Base-by-base conservation (phyloP, 2,113 vertebrate genomes). In the Bagarius yarrelli region DNA sequence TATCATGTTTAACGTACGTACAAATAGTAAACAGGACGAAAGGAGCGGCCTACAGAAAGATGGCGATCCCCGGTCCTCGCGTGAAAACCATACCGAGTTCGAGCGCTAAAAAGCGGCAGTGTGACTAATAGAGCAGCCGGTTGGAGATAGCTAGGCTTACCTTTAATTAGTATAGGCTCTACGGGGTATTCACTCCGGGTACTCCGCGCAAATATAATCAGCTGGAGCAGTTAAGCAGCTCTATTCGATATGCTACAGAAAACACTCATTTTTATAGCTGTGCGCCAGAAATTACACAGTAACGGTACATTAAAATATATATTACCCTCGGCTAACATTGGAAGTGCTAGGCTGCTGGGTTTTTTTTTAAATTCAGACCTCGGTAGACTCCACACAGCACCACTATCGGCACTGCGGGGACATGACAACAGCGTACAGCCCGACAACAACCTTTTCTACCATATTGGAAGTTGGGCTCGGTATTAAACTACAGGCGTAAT, bases 351-450 rank as follows among this genome's bases (percentile, higher is more conserved):
- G 94, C 96, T 95, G 95, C 95, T 94, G 94, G 92, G 93, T 93
- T 94, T 94, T 91, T 81, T 94, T 91, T 81, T 76, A 90, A 88
- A 94, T 94, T 93, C 91, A 90, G 93, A 92, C 91, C 93, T 93
- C 92, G 88, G 94, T 94, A 92, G 94, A 95, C 94, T 98, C 95
- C 96, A 92, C 93, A 98, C 95, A 98, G 97, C 96, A 97, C 97
- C 96, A 97, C 97, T 98, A 98, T 95, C 94, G 97, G 97, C 97
- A 95, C 97, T 89, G 94, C 91, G 95, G 94, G 94, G 96, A 98
- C 97, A 99, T 97, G 96, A 94, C 97, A 98, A 94, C 95, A 94
- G 90, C 87, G 91, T 89, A 91, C 93, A 93, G 92, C 90, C 92
- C 94, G 96, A 98, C 96, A 94, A 97, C 96, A 96, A 97, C 96